Conservation (phyloP, 2,888 invertebrate species). For the Leucophenga montana region DNA sequence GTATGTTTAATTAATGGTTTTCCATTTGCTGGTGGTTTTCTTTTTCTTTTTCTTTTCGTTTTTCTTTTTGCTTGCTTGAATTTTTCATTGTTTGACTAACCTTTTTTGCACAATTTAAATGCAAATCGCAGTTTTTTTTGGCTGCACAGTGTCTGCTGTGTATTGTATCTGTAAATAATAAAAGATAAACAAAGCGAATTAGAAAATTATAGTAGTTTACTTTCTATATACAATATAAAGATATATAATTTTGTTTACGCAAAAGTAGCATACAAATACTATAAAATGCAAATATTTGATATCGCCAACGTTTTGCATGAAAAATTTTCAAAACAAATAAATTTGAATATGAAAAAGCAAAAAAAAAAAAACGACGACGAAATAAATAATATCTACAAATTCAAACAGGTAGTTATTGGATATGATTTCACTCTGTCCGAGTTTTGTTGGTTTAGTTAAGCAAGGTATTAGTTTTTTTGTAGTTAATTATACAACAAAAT, state of each 20-base stretch:
- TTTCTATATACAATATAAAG: constrained; percentile 13
- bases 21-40: neutral
- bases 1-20: constrained; percentile 2
- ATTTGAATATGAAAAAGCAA: neutral
- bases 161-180: constrained; percentile 9
- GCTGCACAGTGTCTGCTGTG: neutral
- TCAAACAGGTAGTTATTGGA: too few relatives aligned
- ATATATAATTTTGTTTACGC: constrained; percentile 1
- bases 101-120: constrained; percentile 59
- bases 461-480: neutral
- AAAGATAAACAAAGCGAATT: constrained; percentile 54
- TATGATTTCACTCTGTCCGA: neutral
- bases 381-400: neutral
- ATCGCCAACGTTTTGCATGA: constrained; percentile 8
- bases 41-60: too few relatives aligned
- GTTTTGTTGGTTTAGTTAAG: neutral
- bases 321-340: neutral
- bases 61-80: too few relatives aligned
- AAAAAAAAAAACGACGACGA: too few relatives aligned
- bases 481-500: constrained; percentile 19
- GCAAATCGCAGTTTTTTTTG: constrained; percentile 42
- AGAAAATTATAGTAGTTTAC: constrained; percentile 25
- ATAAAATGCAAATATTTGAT: constrained; percentile 18
- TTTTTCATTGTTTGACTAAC: constrained; percentile 35
- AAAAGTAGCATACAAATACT: constrained; percentile 22